Conservation (phyloP, 2,888 invertebrate species). For the Eupithecia exiguata region DNA sequence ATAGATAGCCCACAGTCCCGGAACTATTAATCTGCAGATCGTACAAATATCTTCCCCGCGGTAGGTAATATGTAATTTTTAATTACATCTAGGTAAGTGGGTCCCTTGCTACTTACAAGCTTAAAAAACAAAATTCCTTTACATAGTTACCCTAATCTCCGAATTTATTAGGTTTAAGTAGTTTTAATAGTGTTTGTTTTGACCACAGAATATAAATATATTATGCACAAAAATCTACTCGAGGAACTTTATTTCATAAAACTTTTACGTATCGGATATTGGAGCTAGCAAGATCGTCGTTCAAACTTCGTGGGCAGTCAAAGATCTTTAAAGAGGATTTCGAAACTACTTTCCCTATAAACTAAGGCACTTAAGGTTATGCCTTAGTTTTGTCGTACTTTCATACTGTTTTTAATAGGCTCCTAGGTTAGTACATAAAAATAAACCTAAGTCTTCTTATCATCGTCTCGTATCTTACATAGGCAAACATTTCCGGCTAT, state of each 20-base stretch:
- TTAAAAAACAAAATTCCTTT: neutral
- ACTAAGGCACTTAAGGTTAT: neutral
- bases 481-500: neutral
- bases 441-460: neutral
- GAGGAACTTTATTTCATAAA: slow-evolving; percentile 31
- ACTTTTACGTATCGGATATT: slow-evolving; percentile 32
- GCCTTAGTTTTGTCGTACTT: neutral
- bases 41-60: neutral
- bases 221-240: slow-evolving; percentile 20
- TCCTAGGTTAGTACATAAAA: neutral
- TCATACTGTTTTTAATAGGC: neutral
- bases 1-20: neutral
- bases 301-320: slow-evolving; percentile 29
- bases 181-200: neutral
- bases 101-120: neutral
- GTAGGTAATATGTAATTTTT: neutral
- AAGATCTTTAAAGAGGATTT: slow-evolving; percentile 28
- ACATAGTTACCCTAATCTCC: neutral
- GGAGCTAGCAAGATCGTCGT: slow-evolving; percentile 25
- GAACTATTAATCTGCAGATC: neutral
- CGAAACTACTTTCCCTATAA: slow-evolving; percentile 19
- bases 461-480: no score
- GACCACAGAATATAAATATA: slow-evolving; percentile 12
- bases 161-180: neutral
- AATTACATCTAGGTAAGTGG: neutral